Evolutionary conservation across 2,888 invertebrate genomes (phyloP).

Genomic region (Lepetodrilus schrolli): DNA sequence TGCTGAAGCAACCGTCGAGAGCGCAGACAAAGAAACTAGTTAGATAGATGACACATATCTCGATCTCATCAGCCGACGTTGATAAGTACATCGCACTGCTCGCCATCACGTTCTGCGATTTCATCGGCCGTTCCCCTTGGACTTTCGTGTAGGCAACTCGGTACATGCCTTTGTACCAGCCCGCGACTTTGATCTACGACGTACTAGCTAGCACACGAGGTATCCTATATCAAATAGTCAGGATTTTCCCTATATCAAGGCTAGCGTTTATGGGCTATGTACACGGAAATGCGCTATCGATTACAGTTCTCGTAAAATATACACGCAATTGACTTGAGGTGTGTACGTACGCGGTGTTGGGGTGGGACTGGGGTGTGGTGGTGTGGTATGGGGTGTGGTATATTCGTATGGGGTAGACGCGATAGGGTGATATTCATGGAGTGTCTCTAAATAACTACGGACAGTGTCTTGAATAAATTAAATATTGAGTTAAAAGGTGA

Average conservation of each 20-base stretch:
- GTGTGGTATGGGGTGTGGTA: too few relatives aligned
- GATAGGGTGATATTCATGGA: too few relatives aligned
- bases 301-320: neutral
- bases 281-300: neutral
- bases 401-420: too few relatives aligned
- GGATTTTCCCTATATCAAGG: neutral
- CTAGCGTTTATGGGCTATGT: neutral
- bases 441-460: too few relatives aligned
- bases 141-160: neutral
- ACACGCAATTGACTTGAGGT: too few relatives aligned
- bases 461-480: too few relatives aligned
- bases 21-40: neutral
- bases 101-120: slow-evolving; percentile 3
- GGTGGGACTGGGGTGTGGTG: too few relatives aligned
- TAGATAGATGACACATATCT: neutral
- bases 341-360: too few relatives aligned
- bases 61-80: neutral
- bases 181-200: neutral
- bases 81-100: neutral
- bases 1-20: neutral
- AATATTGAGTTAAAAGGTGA: too few relatives aligned
- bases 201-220: neutral
- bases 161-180: neutral
- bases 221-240: neutral
- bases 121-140: neutral